Percentiles rank a stretch among this genome's conserved stretches.
Conservation (phyloP, 2,113 vertebrate genomes). For the Herpetotheres cachinnans region DNA sequence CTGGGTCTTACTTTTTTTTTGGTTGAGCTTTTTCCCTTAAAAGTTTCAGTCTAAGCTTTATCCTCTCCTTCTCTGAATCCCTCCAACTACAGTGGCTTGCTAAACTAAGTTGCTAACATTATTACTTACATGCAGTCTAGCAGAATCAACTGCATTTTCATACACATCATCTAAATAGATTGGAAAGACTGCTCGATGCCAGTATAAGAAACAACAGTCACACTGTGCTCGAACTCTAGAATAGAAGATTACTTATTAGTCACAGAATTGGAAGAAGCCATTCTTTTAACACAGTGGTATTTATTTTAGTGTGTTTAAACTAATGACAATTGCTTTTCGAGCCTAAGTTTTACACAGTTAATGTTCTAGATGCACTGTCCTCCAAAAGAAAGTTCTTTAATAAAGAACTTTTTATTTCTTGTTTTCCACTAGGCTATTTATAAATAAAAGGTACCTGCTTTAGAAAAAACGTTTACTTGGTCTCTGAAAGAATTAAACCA, state of each 20-base stretch:
- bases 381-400: not conserved
- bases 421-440: not conserved
- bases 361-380: not conserved
- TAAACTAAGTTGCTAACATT: not conserved
- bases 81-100: not conserved
- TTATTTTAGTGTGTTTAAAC: not conserved
- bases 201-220: slow-evolving; percentile 95
- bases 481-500: not conserved
- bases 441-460: not conserved
- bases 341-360: not conserved
- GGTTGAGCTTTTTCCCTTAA: not conserved
- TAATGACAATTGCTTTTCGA: not conserved
- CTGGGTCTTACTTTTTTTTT: not conserved
- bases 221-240: slow-evolving; percentile 88
- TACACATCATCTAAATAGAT: slow-evolving; percentile 98
- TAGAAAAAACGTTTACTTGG: not conserved
- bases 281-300: not conserved
- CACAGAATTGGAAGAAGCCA: not conserved
- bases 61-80: not conserved
- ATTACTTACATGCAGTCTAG: slow-evolving; percentile 89
- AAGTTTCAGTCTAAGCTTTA: not conserved
- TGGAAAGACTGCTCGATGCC: slow-evolving; percentile 96
- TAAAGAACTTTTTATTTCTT: not conserved
- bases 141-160: slow-evolving; percentile 92
- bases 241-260: slow-evolving; percentile 41